Percentiles rank a stretch among this genome's conserved stretches.
Evolutionary conservation across 2,113 vertebrate species (phyloP).

Genomic region (Phylloscopus trochiloides): DNA sequence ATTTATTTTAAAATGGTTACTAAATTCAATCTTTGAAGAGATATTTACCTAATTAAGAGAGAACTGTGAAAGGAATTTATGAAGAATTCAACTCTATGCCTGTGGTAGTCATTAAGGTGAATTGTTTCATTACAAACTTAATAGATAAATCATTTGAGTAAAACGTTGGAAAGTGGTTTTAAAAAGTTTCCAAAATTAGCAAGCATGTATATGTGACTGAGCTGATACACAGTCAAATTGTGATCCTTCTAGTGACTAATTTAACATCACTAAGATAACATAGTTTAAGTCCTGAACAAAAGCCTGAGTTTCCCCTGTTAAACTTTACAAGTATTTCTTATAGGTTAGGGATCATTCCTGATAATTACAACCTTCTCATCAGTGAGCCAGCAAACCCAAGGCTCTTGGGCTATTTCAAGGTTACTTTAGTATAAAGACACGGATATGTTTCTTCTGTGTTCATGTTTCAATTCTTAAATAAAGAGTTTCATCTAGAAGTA

Average conservation of each 20-base stretch:
- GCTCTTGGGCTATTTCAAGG: neutral
- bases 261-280: neutral
- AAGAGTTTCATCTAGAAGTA: neutral
- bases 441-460: neutral
- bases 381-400: neutral
- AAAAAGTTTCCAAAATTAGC: neutral
- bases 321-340: neutral
- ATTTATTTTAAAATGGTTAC: slow-evolving; percentile 9
- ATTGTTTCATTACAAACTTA: slow-evolving; percentile 36
- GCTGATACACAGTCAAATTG: neutral
- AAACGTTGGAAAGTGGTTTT: neutral
- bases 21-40: slow-evolving; percentile 10
- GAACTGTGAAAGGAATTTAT: neutral
- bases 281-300: neutral
- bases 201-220: neutral
- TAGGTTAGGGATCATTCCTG: neutral
- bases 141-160: neutral
- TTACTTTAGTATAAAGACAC: neutral
- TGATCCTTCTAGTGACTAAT: neutral
- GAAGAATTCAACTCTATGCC: neutral
- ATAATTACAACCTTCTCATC: neutral
- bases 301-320: neutral
- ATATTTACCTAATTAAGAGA: slow-evolving; percentile 27
- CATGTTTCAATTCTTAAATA: neutral
- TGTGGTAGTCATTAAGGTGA: slow-evolving; percentile 21